Percentiles rank a stretch among this genome's conserved stretches.
Evolutionary conservation across 1,140 invertebrate species (phyloP).

Genomic region (Diprion similis): DNA sequence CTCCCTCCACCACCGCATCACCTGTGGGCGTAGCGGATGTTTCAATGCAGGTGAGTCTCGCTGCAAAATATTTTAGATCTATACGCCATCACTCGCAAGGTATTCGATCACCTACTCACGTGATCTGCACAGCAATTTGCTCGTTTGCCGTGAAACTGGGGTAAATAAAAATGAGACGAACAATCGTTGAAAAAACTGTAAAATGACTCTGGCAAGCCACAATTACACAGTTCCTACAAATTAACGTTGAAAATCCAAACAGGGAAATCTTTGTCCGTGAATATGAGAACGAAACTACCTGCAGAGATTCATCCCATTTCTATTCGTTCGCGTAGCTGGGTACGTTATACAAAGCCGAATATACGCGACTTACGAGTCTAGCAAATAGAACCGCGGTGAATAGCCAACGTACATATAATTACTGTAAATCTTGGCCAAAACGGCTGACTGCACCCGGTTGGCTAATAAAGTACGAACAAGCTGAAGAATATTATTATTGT

Average conservation of each 20-base stretch:
- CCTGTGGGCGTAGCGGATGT: slow-evolving; percentile 56
- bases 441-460: neutral
- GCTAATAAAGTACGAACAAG: slow-evolving; percentile 2
- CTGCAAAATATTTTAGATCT: neutral
- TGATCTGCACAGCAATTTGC: too few relatives aligned
- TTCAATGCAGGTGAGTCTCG: slow-evolving; percentile 43
- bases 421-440: neutral
- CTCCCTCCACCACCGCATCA: slow-evolving; percentile 58
- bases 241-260: too few relatives aligned
- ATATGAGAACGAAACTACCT: neutral
- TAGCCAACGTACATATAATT: neutral
- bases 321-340: neutral
- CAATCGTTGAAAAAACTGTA: too few relatives aligned
- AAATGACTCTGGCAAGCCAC: too few relatives aligned
- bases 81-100: neutral
- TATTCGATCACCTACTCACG: too few relatives aligned
- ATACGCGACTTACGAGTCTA: neutral
- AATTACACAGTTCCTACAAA: too few relatives aligned
- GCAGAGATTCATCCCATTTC: neutral
- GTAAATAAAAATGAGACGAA: too few relatives aligned
- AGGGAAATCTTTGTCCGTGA: neutral
- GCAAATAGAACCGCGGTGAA: neutral
- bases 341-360: neutral
- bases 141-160: too few relatives aligned
- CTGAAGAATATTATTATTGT: neutral